Evolutionary conservation across 2,113 vertebrate genomes (phyloP), one percentile per base, ranked within the genome.

Genomic region (Columba janthina): DNA sequence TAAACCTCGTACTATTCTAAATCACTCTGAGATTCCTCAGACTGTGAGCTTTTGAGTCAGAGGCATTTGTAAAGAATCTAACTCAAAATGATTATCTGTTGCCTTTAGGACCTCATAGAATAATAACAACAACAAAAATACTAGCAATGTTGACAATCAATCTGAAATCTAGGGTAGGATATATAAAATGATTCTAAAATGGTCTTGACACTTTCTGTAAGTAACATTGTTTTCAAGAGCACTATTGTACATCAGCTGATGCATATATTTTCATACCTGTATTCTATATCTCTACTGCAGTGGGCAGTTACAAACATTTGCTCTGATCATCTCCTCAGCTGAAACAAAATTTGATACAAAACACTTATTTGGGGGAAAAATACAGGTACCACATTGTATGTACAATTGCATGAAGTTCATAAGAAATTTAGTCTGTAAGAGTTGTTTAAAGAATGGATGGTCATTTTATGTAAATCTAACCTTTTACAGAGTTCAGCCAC

Each of bases 151-250:
- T 83, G 58, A 62, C 53, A 85, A 91, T 73, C 70, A 76, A 51
- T 72, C 48, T 78, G 69, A 88, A 94, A 92, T 75, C 24, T 57
- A 79, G 28, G 16, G 12, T 54, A 78, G n/a, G 29, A 67, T 83
- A 29, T 24, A 92, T n/a, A 65, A 84, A 94, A 70, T 62, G 15
- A 88, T 85, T 85, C 46, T 95, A 89, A 96, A 98, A 94, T 95
- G 50, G 48, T 96, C 97, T 95, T 96, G 95, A 96, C 94, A 92
- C 26, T 19, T 66, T 66, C 83, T 88, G 54, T 76, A 91, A 86
- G 89, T 96, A 93, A 93, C 56, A 18, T 92, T 96, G 89, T 82
- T 98, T 97, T 94, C 62, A 85, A 88, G 88, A 97, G 56, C 91
- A 76, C 88, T 96, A 92, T 92, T 95, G 73, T 93, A 94, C 40